These are phyloP conservation scores for Carcina quercana DNA, from an alignment of 2,888 invertebrate genomes.

Conservation along the genomic window DNA sequence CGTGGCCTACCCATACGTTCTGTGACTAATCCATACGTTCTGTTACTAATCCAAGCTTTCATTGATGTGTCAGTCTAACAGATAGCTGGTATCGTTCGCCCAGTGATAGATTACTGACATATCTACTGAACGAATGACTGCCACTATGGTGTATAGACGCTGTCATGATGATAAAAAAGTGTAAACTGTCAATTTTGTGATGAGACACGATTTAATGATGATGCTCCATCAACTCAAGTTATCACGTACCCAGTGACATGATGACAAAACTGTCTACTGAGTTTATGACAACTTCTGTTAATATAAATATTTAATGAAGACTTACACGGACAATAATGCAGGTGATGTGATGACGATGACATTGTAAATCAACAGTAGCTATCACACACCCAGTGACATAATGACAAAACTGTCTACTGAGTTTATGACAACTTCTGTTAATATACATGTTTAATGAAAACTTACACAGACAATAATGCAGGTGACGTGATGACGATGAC, in stretches of 20 bases:
- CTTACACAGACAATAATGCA: background rate
- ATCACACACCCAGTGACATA: conserved; percentile 9
- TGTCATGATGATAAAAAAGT: conserved; percentile 3
- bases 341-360: background rate
- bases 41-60: too few relatives aligned
- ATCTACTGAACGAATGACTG: conserved; percentile 15
- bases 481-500: background rate
- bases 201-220: conserved; percentile 1
- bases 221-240: conserved; percentile 5
- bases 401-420: conserved; percentile 8
- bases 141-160: conserved; percentile 4
- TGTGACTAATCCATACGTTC: too few relatives aligned
- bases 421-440: conserved; percentile 1
- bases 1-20: too few relatives aligned
- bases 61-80: background rate
- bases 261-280: conserved; percentile 17
- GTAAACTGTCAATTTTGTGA: too few relatives aligned
- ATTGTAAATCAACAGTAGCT: background rate
- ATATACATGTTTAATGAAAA: conserved; percentile 7
- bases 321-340: background rate
- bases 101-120: conserved; percentile 9
- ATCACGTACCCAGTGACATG: conserved; percentile 19
- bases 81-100: conserved; percentile 3
- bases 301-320: conserved; percentile 7
- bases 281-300: conserved; percentile 1